A percentile compares a stretch with the other conserved stretches of the same genome.
phyloP scores from a whole-genome alignment of 2,113 vertebrate genomes.

The Nothocercus julius region DNA sequence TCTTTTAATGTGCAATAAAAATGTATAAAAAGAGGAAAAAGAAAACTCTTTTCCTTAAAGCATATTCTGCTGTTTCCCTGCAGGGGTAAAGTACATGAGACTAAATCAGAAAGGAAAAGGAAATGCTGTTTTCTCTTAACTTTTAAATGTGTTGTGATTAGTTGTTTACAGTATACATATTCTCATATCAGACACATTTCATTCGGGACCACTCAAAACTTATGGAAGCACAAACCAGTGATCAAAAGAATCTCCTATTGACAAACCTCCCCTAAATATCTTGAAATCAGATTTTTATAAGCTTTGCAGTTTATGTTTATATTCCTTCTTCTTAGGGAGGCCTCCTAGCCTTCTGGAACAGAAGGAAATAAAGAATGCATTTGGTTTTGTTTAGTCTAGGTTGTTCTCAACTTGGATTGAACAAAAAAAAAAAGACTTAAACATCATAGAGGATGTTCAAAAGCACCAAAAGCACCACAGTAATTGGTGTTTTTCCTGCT shows the following conservation, averaged over 20 bases:
- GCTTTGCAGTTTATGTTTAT: neutral
- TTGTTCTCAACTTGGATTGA: neutral
- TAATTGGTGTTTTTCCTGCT: neutral
- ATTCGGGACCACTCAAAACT: neutral
- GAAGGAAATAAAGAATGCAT: neutral
- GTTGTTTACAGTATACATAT: neutral
- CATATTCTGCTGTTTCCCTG: neutral
- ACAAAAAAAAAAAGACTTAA: neutral
- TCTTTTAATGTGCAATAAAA: neutral
- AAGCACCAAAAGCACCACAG: neutral
- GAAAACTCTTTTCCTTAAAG: neutral
- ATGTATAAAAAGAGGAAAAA: neutral
- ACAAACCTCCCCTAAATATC: neutral
- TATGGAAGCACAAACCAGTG: neutral
- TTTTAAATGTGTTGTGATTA: neutral
- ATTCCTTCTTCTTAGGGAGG: neutral
- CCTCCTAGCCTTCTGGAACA: neutral
- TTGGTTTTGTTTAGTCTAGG: neutral
- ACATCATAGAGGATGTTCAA: neutral
- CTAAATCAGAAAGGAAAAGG: neutral
- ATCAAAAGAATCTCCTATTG: neutral
- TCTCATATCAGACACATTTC: neutral
- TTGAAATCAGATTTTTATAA: neutral
- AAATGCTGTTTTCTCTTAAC: neutral
- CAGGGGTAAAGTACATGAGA: neutral